These are phyloP conservation scores for Temnothorax nylanderi DNA, from an alignment of 1,140 invertebrate species.

Conservation along the genomic window DNA sequence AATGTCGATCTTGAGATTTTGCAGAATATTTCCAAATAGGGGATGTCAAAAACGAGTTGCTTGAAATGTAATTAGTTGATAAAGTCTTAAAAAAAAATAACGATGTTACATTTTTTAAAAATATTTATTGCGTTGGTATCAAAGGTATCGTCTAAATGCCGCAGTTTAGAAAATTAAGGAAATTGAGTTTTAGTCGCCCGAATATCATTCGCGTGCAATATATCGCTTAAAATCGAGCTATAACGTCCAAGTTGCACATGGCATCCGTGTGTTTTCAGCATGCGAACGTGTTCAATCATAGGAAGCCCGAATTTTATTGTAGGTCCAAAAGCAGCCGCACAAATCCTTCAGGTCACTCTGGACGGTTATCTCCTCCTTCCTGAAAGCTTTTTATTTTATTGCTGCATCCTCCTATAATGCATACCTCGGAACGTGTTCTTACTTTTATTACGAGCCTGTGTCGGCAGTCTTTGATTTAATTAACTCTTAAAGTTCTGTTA, in stretches of 20 bases:
- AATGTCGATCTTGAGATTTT: background rate
- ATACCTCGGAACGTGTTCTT: slow-evolving; percentile 80
- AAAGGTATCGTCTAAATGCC: background rate
- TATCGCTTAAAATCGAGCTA: background rate
- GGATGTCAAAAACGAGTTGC: background rate
- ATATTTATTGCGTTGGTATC: background rate
- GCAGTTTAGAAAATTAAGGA: background rate
- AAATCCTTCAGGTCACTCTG: slow-evolving; percentile 42
- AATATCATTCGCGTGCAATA: slow-evolving; percentile 4
- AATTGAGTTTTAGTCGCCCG: background rate
- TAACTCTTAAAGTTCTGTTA: slow-evolving; percentile 79
- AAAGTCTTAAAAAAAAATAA: background rate
- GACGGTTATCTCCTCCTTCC: slow-evolving; percentile 72
- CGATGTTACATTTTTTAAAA: background rate
- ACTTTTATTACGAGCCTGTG: slow-evolving; percentile 83
- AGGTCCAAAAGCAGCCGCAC: slow-evolving; percentile 41
- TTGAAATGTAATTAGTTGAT: background rate
- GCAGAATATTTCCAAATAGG: background rate
- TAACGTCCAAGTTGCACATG: background rate
- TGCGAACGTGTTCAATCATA: slow-evolving; percentile 16
- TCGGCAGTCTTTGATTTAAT: slow-evolving; percentile 84
- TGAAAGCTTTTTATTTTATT: slow-evolving; percentile 83
- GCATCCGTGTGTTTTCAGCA: slow-evolving; percentile 2
- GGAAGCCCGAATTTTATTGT: slow-evolving; percentile 54
- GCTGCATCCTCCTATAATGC: slow-evolving; percentile 81